phyloP scores from a whole-genome alignment of 2,888 invertebrate genomes.

The Mythimna ferrago region DNA sequence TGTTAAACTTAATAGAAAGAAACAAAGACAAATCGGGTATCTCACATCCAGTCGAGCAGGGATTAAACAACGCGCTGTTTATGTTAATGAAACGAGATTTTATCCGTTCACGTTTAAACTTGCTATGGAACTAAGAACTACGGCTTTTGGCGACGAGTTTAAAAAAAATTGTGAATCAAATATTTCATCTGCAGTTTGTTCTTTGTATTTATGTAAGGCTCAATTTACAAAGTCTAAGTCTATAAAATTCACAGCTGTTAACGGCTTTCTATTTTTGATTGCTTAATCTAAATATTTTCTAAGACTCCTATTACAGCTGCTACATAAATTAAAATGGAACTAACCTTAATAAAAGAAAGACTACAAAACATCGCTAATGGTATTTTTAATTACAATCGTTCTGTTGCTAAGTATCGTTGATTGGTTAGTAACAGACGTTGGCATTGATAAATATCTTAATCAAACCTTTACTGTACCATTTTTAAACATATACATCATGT shows the following conservation, averaged over 20 bases:
- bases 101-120: conserved; percentile 65
- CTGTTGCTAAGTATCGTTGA: conserved; percentile 33
- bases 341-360: conserved; percentile 8
- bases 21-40: conserved; percentile 63
- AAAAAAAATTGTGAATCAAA: neutral
- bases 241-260: neutral
- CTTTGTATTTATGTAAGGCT: neutral
- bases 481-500: conserved; percentile 28
- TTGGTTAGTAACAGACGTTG: conserved; percentile 13
- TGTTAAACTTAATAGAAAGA: conserved; percentile 56
- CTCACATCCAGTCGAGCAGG: conserved; percentile 56
- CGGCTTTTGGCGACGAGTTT: neutral
- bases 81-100: conserved; percentile 76
- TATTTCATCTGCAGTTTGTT: neutral
- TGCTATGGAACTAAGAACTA: conserved; percentile 33
- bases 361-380: neutral
- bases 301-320: conserved; percentile 7
- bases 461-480: conserved; percentile 2
- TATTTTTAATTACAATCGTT: conserved; percentile 25
- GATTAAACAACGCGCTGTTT: conserved; percentile 74
- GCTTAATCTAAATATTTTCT: neutral
- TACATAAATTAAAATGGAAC: conserved; percentile 11
- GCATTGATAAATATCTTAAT: conserved; percentile 44
- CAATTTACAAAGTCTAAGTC: neutral
- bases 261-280: neutral